phyloP scores from a whole-genome alignment of 1,140 invertebrate genomes.

The Tetramorium alpestre region DNA sequence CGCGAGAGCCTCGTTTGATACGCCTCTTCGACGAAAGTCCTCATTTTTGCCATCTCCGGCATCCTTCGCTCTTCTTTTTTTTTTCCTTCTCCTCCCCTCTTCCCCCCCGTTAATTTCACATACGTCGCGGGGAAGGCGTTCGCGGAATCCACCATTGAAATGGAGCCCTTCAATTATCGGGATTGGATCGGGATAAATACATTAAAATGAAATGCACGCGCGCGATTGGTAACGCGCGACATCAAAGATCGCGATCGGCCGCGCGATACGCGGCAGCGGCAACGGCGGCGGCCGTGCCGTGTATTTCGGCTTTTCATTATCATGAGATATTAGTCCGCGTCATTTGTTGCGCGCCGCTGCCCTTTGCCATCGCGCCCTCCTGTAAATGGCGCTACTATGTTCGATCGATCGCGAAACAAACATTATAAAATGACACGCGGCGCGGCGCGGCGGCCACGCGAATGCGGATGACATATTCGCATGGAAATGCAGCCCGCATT shows the following conservation, averaged over 20 bases:
- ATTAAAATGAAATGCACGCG: slow-evolving; percentile 19
- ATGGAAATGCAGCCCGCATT: slow-evolving; percentile 49
- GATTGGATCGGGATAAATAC: slow-evolving; percentile 40
- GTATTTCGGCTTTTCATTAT: slow-evolving; percentile 50
- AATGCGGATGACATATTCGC: slow-evolving; percentile 61
- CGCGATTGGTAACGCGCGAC: not conserved
- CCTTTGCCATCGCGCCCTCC: slow-evolving; percentile 45
- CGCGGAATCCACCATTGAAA: not conserved
- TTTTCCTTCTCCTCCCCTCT: too few species aligned
- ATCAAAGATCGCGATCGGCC: slow-evolving; percentile 41
- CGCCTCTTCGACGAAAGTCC: not conserved
- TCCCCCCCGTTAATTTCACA: not conserved
- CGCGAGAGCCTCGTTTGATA: not conserved
- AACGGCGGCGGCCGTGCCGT: not conserved
- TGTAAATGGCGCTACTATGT: slow-evolving; percentile 51
- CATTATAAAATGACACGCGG: slow-evolving; percentile 60
- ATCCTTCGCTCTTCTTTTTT: too few species aligned
- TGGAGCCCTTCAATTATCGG: slow-evolving; percentile 41
- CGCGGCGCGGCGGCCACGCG: slow-evolving; percentile 33
- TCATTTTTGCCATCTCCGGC: not conserved
- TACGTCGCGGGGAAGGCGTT: not conserved
- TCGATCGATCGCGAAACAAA: slow-evolving; percentile 61
- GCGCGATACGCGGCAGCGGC: not conserved
- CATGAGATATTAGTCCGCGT: slow-evolving; percentile 54
- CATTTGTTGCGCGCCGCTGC: slow-evolving; percentile 39